These are phyloP conservation scores for Enteromius trimaculatus DNA, from an alignment of 2,797 vertebrate genomes.

Conservation along the genomic window DNA sequence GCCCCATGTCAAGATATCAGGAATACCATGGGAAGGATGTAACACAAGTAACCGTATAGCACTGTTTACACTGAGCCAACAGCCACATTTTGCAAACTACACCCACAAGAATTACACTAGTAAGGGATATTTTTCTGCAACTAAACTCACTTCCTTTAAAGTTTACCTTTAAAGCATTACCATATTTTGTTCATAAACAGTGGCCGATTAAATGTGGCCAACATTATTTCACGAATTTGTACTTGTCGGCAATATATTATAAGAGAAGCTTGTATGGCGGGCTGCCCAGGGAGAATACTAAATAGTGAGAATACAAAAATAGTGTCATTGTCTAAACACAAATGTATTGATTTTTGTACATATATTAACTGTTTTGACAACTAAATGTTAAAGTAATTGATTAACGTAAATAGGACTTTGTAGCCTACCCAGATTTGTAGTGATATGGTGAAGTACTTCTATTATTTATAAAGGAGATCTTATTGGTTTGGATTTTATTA, in stretches of 20 bases:
- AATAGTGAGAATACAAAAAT: neutral
- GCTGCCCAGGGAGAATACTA: too few species aligned
- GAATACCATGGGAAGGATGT: neutral
- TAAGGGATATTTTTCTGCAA: neutral
- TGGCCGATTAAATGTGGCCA: neutral
- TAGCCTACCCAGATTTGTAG: neutral
- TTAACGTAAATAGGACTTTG: neutral
- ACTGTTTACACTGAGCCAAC: slow-evolving; percentile 8
- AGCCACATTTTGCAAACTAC: slow-evolving; percentile 6
- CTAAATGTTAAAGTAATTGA: neutral
- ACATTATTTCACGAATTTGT: neutral
- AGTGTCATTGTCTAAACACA: neutral
- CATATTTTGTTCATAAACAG: neutral
- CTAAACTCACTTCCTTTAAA: slow-evolving; percentile 10
- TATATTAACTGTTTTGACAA: neutral
- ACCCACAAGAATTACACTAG: slow-evolving; percentile 7
- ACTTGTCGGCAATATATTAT: too few species aligned
- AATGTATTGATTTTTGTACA: neutral
- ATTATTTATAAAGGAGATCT: neutral
- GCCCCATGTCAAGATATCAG: neutral
- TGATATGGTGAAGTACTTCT: neutral
- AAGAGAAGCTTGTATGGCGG: too few species aligned
- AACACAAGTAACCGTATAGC: neutral
- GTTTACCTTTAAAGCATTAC: neutral
- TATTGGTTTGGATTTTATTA: neutral